Evolutionary conservation across 2,113 vertebrate genomes (phyloP).

Genomic region (Miniopterus natalensis): DNA sequence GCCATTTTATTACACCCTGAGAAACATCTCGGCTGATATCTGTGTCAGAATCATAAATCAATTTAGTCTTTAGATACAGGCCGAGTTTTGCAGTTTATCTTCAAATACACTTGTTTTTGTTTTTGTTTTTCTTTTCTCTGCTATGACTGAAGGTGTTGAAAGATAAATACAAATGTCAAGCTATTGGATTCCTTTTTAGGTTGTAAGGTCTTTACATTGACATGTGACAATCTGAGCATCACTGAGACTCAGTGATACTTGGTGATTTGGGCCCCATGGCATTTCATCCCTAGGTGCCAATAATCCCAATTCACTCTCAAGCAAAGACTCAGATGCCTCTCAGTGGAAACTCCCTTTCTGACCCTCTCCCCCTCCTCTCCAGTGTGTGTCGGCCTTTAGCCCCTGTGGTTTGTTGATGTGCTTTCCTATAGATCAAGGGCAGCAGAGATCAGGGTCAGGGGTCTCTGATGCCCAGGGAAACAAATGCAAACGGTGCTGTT

Average conservation of each 20-base stretch:
- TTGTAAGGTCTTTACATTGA: not conserved
- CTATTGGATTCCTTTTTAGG: constrained; percentile 52
- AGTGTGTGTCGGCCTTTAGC: not conserved
- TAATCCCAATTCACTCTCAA: not conserved
- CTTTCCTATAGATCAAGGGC: not conserved
- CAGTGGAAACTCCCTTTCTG: accelerated
- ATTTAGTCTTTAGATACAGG: constrained; percentile 65
- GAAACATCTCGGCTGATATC: constrained; percentile 79
- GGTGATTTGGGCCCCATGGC: not conserved
- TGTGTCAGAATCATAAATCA: constrained; percentile 77
- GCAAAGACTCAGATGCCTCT: not conserved
- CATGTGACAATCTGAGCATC: not conserved
- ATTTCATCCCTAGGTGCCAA: not conserved
- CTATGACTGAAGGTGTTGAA: not conserved
- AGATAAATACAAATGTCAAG: not conserved
- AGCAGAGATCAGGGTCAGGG: not conserved
- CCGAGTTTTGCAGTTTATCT: constrained; percentile 9
- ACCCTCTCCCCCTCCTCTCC: not conserved
- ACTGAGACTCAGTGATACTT: not conserved
- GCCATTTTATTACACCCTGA: constrained; percentile 78
- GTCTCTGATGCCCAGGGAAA: not conserved
- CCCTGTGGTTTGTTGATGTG: not conserved
- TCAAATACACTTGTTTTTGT: not conserved
- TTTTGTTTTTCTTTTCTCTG: not conserved
- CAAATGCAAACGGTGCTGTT: not conserved